Conservation (phyloP, 2,797 vertebrate genomes). For the Podarcis lilfordi region DNA sequence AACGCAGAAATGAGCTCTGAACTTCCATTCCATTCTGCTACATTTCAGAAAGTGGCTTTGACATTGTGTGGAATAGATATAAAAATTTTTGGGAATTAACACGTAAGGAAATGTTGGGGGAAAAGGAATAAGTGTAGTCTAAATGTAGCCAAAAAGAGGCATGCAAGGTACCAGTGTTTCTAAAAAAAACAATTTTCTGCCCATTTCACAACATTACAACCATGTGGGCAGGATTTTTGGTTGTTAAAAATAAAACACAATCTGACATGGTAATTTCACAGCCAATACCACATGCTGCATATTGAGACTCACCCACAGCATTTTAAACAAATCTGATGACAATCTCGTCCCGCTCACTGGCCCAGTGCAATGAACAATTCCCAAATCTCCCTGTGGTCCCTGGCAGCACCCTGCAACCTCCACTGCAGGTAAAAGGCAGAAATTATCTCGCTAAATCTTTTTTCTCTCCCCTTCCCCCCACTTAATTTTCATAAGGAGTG, state of each 20-base stretch:
- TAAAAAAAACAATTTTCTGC: background rate
- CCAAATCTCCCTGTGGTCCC: conserved; percentile 37
- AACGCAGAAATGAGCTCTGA: no score
- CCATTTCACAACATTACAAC: background rate
- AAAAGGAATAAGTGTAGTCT: no score
- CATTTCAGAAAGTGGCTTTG: no score
- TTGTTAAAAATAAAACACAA: background rate
- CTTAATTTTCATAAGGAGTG: conserved; percentile 26
- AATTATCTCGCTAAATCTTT: background rate
- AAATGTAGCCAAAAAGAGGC: no score
- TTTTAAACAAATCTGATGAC: background rate
- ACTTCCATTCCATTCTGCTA: no score
- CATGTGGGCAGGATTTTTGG: background rate
- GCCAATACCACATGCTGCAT: background rate
- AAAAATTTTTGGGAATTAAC: no score
- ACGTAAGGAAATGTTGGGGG: no score
- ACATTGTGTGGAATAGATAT: no score
- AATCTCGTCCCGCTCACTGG: background rate
- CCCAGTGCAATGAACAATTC: background rate
- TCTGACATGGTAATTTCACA: background rate
- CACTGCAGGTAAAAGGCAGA: background rate
- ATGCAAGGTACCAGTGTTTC: background rate
- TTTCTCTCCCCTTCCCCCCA: background rate
- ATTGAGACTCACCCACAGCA: background rate
- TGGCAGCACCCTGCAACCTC: fast-evolving